Evolutionary conservation across 2,888 invertebrate genomes (phyloP).

Genomic region (Eupsilia transversa): DNA sequence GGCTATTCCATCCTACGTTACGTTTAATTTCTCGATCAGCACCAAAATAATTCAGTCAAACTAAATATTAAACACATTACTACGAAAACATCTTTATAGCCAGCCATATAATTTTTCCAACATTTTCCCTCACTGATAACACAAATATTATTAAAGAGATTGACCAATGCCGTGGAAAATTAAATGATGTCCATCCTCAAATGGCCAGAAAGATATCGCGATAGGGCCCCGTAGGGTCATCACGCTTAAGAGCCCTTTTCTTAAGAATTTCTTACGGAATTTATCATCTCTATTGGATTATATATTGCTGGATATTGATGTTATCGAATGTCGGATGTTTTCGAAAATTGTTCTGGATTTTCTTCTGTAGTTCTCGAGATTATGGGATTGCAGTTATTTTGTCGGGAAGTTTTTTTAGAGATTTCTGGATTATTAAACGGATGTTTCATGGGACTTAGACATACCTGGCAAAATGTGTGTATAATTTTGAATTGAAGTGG

Average conservation of each 20-base stretch:
- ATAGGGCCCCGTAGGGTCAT: slow-evolving; percentile 64
- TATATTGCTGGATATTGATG: slow-evolving; percentile 52
- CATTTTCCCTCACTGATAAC: slow-evolving; percentile 59
- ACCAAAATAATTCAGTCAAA: slow-evolving; percentile 32
- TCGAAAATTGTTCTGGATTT: slow-evolving; percentile 27
- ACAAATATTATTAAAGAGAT: slow-evolving; percentile 68
- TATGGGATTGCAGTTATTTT: slow-evolving; percentile 23
- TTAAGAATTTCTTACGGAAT: slow-evolving; percentile 59
- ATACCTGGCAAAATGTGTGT: too few relatives aligned
- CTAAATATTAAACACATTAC: slow-evolving; percentile 26
- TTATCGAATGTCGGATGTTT: slow-evolving; percentile 46
- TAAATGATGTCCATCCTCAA: slow-evolving; percentile 71
- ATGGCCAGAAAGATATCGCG: slow-evolving; percentile 70
- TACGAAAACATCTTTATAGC: slow-evolving; percentile 44
- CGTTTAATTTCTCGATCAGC: slow-evolving; percentile 20
- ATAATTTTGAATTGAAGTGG: too few relatives aligned
- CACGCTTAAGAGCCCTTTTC: slow-evolving; percentile 59
- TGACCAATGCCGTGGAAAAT: slow-evolving; percentile 75
- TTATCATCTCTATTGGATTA: slow-evolving; percentile 67
- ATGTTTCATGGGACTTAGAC: not conserved
- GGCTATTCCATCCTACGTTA: not conserved
- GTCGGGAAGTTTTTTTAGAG: not conserved
- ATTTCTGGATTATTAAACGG: slow-evolving; percentile 1
- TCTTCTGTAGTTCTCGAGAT: slow-evolving; percentile 37
- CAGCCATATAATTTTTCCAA: slow-evolving; percentile 55